These are phyloP conservation scores for Siderastrea siderea DNA, from an alignment of 92 coral and sea anemone genomes.

Conservation along the genomic window DNA sequence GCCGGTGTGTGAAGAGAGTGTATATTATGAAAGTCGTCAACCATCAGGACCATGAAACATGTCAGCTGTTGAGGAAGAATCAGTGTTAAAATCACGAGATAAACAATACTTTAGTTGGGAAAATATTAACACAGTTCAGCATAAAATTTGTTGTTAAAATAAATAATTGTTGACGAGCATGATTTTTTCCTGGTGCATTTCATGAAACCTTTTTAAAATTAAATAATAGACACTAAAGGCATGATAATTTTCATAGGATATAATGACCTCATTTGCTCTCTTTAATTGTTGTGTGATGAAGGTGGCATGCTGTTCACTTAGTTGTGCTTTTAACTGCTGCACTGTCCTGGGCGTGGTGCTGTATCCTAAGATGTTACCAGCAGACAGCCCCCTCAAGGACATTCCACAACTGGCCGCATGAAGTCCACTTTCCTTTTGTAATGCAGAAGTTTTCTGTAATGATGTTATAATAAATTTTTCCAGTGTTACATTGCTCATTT, in stretches of 20 bases:
- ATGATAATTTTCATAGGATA: not conserved
- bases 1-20: conserved; percentile 15
- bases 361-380: conserved; percentile 32
- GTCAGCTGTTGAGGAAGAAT: conserved; percentile 17
- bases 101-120: too few species aligned
- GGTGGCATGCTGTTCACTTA: not conserved
- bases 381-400: conserved; percentile 12
- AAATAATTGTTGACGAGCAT: too few species aligned
- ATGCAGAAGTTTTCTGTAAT: conserved; percentile 36
- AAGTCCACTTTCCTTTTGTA: conserved; percentile 40
- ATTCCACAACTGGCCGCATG: conserved; percentile 14
- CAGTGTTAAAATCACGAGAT: too few species aligned
- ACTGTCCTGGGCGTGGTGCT: conserved; percentile 46
- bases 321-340: conserved; percentile 5
- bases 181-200: too few species aligned
- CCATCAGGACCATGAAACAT: conserved; percentile 26
- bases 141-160: too few species aligned
- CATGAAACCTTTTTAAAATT: too few species aligned
- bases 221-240: too few species aligned
- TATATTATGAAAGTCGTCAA: conserved; percentile 26
- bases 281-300: not conserved
- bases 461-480: not conserved
- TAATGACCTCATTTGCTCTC: conserved; percentile 25
- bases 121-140: too few species aligned
- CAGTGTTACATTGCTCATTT: not conserved